A percentile compares a stretch with the other conserved stretches of the same genome.
Conservation (phyloP, 2,888 invertebrate species). For the Idaea aversata region DNA sequence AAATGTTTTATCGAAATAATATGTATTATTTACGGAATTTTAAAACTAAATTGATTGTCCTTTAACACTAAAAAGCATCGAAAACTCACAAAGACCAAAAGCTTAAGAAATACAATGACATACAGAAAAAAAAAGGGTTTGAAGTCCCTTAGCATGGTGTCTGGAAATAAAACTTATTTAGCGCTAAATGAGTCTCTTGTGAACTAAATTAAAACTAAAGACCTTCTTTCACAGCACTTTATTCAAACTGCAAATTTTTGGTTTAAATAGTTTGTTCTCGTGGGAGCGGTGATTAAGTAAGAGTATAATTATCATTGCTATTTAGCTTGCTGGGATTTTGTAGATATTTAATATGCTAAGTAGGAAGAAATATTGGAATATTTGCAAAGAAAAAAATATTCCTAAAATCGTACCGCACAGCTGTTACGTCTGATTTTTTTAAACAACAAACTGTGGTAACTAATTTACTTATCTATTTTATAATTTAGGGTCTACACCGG, state of each 20-base stretch:
- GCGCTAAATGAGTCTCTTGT: slow-evolving; percentile 17
- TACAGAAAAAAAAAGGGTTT: not conserved
- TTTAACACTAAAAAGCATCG: slow-evolving; percentile 1
- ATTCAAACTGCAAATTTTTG: slow-evolving; percentile 5
- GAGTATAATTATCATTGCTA: not conserved
- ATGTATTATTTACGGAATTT: too few relatives aligned
- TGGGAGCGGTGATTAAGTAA: not conserved
- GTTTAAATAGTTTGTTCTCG: slow-evolving; percentile 1
- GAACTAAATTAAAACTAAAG: slow-evolving; percentile 21
- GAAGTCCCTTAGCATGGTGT: slow-evolving; percentile 10
- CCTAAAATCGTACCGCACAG: not conserved
- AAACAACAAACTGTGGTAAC: not conserved
- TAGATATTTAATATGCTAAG: not conserved
- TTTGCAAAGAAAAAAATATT: not conserved
- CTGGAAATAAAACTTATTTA: slow-evolving; percentile 20
- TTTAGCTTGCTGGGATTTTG: not conserved
- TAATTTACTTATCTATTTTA: not conserved
- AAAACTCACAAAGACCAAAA: not conserved
- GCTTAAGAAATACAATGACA: not conserved
- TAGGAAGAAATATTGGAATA: not conserved
- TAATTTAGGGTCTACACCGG: not conserved
- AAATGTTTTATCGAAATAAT: too few relatives aligned
- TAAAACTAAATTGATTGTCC: too few relatives aligned
- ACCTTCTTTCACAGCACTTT: slow-evolving; percentile 10
- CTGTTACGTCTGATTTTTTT: not conserved